A percentile compares a stretch with the other conserved stretches of the same genome.
These are phyloP conservation scores for Enteromius thamalakanensis DNA, from an alignment of 2,797 vertebrate genomes.

Conservation along the genomic window DNA sequence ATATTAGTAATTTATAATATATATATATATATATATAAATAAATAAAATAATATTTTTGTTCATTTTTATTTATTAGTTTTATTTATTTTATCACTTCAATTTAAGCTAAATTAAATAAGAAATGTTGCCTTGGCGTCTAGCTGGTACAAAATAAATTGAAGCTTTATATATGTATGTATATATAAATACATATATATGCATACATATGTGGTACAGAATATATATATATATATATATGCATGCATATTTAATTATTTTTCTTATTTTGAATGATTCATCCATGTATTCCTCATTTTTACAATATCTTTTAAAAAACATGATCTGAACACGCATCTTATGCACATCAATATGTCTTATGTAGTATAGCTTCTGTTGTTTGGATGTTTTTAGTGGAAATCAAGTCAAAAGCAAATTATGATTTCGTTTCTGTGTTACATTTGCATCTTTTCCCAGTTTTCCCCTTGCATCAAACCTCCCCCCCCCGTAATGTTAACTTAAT, in stretches of 20 bases:
- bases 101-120: neutral
- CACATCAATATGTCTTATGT: neutral
- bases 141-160: neutral
- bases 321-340: neutral
- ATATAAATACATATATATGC: no score
- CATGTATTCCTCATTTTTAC: neutral
- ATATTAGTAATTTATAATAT: no score
- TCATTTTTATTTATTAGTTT: no score
- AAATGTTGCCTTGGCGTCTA: neutral
- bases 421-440: constrained; percentile 6
- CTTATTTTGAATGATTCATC: neutral
- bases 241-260: neutral
- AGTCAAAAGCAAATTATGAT: neutral
- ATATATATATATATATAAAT: no score
- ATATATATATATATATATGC: no score
- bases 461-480: constrained; percentile 22
- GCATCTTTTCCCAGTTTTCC: constrained; percentile 23
- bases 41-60: no score
- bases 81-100: neutral
- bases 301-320: neutral
- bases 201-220: no score
- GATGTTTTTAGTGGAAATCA: constrained; percentile 9
- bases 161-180: no score
- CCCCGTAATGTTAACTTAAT: constrained; percentile 35
- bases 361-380: neutral